A percentile compares a stretch with the other conserved stretches of the same genome.
Evolutionary conservation across 2,113 vertebrate species (phyloP).

Genomic region (Sterna hirundo): DNA sequence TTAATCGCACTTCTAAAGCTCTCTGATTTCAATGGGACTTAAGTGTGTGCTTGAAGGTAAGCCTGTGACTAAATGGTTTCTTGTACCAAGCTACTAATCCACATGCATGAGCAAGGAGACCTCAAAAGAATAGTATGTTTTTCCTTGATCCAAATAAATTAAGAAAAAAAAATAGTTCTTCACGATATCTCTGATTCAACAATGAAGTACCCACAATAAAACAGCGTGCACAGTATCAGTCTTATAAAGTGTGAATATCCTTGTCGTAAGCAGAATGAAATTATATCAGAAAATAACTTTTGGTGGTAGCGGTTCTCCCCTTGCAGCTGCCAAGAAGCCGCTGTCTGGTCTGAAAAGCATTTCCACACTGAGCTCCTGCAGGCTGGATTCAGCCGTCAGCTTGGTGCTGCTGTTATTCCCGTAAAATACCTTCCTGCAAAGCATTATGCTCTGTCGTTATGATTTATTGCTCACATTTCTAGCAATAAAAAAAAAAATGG

Average conservation of each 20-base stretch:
- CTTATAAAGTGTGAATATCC: neutral
- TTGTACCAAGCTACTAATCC: neutral
- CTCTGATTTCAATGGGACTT: neutral
- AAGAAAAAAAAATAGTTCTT: neutral
- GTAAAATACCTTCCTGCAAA: neutral
- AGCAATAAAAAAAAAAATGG: neutral
- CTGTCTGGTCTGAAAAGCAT: neutral
- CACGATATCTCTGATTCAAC: neutral
- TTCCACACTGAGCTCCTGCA: accelerated
- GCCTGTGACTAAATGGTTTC: neutral
- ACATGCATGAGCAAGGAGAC: neutral
- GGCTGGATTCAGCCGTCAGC: neutral
- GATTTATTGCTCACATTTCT: neutral
- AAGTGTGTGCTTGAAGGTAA: neutral
- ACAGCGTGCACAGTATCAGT: too few species aligned
- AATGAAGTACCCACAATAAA: neutral
- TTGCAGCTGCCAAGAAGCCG: neutral
- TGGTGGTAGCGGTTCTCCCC: neutral
- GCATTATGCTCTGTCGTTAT: neutral
- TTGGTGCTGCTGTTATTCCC: neutral
- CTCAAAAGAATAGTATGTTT: neutral
- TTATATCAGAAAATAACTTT: neutral
- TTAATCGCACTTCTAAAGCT: neutral
- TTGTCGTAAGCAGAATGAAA: neutral
- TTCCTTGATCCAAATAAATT: neutral